Base-by-base conservation (phyloP, 1,140 invertebrate genomes). In the Hestina assimilis region DNA sequence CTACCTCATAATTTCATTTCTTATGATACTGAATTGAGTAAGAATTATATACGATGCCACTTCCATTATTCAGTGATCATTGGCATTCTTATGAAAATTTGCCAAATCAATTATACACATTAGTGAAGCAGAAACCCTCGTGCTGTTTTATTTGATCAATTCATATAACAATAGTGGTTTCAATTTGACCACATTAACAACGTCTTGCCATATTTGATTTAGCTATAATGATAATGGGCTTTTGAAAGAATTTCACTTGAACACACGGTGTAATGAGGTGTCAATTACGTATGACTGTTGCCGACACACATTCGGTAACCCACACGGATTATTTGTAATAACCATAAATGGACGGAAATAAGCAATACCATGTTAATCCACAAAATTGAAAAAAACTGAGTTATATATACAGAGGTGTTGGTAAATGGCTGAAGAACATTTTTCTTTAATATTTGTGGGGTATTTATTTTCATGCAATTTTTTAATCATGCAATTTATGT, bases 161-260 rank as follows among this genome's bases (percentile, higher is more conserved):
- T 73, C 70, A 66, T 73, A 67, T 43, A 65, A 46, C 63, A 67
- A 62, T 69, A 54, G 63, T 68, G 60, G 58, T 68, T 72, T 79
- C 74, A 75, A 79, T 79, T 75, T 75, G 43, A 50, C 41, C 47
- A 48, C 52, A 64, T 79, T 76, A 79, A 60, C 69, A 63, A 43
- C 26, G 41, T 40, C 45, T 45, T 38, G 69, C 42, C 38, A 68
- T 70, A 59, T 75, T 72, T 74, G 63, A 26, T 15, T 7, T 29
- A 43, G 26, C 33, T 41, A 50, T 51, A 42, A 50, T 53, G 59
- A 54, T 75, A 70, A 69, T 73, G 45, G 48, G 38, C 45, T 70
- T 69, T 72, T 57, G 54, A 66, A 72, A 71, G 58, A 57, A 53
- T 66, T 66, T 67, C 64, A 60, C 60, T 51, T 45, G 68, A 64